Evolutionary conservation across 2,888 invertebrate genomes (phyloP), one percentile per base, ranked within the genome.

Genomic region (Chymomyza caudatula): DNA sequence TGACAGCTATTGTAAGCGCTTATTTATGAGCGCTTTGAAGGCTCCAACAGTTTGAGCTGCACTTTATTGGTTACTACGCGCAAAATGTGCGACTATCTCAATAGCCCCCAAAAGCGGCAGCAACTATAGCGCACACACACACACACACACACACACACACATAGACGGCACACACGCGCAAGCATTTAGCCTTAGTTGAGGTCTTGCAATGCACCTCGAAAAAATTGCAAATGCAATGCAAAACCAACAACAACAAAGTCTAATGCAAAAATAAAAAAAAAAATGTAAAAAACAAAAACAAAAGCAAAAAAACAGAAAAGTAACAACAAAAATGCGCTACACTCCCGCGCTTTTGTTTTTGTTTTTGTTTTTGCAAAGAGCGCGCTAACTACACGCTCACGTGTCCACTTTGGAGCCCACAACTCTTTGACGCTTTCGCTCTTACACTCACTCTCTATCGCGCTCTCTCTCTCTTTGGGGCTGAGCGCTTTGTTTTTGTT

Each of bases 171-270:
- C 63, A 47, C 65, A 63, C 64, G 62, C 67, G 63, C 58, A 65
- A 53, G 63, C 73, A 67, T 82, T 82, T 83, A 83, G 82, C 82
- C 82, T 82, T 81, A 83, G 84, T 84, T 79, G 82, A 84, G 82
- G 84, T 82, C 82, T 81, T 76, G 79, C 76, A 76, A 79, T 82
- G 82, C 81, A 83, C 82, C 84, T 82, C 82, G 82, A 82, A 81
- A 78, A 59, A 59, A 19, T 75, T 57, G 77, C 72, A 70, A 77
- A 77, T 70, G 77, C 74, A 83, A 37, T 37, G 29, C 29, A 37
- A 37, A 17, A 57, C 53, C 52, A 59, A 61, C 15, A 44, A 61
- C 54, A 61, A 65, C 65, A 67, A 71, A 68, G 73, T 55, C 72
- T 64, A 73, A 74, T 75, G 76, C 76, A 74, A 76, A 76, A 74